These are phyloP conservation scores for Phoronis australis DNA, from an alignment of 2,888 invertebrate species.

Conservation along the genomic window DNA sequence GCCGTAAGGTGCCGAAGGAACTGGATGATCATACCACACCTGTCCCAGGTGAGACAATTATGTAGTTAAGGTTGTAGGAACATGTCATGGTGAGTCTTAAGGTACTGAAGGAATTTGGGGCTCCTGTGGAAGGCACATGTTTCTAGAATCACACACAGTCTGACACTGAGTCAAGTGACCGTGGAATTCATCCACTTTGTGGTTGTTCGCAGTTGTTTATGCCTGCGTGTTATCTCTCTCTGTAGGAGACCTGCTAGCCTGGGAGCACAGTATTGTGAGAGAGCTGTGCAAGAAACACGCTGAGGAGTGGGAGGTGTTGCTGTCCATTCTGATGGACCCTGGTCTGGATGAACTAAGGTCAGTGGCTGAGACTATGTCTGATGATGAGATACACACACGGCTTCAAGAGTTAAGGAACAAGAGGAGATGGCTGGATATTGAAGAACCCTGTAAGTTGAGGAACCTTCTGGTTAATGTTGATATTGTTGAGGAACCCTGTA, in stretches of 20 bases:
- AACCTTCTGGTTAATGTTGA: too few species aligned
- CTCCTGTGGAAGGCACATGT: too few species aligned
- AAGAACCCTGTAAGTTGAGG: constrained; percentile 20
- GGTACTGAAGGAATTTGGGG: too few species aligned
- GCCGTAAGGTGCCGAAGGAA: not conserved
- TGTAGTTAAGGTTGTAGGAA: too few species aligned
- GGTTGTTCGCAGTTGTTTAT: too few species aligned
- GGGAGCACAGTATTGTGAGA: constrained; percentile 29
- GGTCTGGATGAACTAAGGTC: constrained; percentile 40
- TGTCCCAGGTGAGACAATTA: not conserved
- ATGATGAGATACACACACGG: constrained; percentile 44
- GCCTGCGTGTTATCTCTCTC: too few species aligned
- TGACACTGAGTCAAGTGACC: too few species aligned
- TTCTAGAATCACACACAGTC: too few species aligned
- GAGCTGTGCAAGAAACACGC: constrained; percentile 35
- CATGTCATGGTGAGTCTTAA: too few species aligned
- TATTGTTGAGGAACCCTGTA: too few species aligned
- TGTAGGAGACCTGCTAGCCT: constrained; percentile 27
- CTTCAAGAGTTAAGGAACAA: constrained; percentile 44
- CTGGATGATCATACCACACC: not conserved
- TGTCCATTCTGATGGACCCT: constrained; percentile 46
- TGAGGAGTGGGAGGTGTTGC: constrained; percentile 39
- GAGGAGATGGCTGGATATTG: constrained; percentile 26
- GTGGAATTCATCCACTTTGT: too few species aligned
- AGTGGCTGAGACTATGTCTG: constrained; percentile 30